These are phyloP conservation scores for honey bee (Apis mellifera) DNA, from an alignment of 1,140 invertebrate genomes.

Conservation along the genomic window Amel_HAv3.1 CM009943.2:10123001-10123500, in stretches of 20 bases:
- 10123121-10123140: no score
- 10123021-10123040: no score
- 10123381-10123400: not conserved
- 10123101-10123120: no score
- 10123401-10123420: not conserved
- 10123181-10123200: not conserved
- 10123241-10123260: not conserved
- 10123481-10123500: no score
- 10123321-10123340: not conserved
- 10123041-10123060: no score
- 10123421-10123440: no score
- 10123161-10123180: conserved; percentile 2
- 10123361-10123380: not conserved
- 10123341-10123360: not conserved
- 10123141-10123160: not conserved
- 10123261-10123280: not conserved
- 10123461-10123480: no score
- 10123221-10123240: not conserved
- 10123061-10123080: no score
- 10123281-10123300: not conserved
- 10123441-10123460: no score
- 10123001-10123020: no score
- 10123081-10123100: no score
- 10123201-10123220: not conserved
- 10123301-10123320: not conserved